Conservation (phyloP, 2,797 vertebrate species). For the Dermochelys coriacea region DNA sequence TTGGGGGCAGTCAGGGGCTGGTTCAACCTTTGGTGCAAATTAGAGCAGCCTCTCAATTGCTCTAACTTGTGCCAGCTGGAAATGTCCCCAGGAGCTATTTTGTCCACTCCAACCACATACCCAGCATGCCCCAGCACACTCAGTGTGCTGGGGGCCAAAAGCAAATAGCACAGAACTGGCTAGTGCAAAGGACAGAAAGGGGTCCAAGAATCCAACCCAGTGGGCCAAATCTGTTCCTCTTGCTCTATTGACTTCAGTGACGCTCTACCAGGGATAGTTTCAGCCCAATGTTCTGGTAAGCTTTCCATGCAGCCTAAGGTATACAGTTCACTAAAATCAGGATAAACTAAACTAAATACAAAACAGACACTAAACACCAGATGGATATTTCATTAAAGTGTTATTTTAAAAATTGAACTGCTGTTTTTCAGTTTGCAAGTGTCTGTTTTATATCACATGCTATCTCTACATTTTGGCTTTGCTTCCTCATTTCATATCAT, state of each 20-base stretch:
- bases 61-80: neutral
- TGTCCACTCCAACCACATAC: neutral
- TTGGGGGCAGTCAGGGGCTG: neutral
- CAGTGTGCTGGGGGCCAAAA: neutral
- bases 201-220: neutral
- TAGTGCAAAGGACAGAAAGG: neutral
- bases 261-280: neutral
- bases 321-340: neutral
- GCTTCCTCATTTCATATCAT: neutral
- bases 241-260: neutral
- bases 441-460: neutral
- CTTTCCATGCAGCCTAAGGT: neutral
- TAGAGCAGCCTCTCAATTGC: neutral
- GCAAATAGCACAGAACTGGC: neutral
- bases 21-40: neutral
- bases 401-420: neutral
- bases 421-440: neutral
- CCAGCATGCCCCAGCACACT: neutral
- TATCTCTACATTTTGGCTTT: neutral
- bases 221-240: neutral
- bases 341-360: slow-evolving; percentile 10
- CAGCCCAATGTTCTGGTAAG: neutral
- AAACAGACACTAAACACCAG: neutral
- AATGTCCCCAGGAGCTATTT: neutral
- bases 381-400: neutral